Conservation (phyloP, 1,140 invertebrate species). For the Acromyrmex echinatior region DNA sequence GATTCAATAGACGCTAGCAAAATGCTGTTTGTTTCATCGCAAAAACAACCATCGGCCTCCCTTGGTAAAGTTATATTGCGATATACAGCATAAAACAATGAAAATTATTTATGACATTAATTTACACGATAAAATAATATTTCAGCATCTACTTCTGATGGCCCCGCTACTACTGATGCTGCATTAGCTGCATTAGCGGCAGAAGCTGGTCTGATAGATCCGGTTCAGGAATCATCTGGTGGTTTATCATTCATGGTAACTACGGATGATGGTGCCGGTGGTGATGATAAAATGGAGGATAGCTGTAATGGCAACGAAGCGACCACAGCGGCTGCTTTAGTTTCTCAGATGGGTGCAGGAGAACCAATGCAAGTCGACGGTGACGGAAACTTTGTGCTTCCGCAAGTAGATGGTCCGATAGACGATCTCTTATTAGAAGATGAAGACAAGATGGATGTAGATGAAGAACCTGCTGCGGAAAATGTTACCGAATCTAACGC, state of each 20-base stretch:
- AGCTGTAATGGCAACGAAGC: slow-evolving; percentile 85
- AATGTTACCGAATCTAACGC: slow-evolving; percentile 44
- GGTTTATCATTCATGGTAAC: slow-evolving; percentile 84
- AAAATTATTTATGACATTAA: neutral
- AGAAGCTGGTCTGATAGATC: slow-evolving; percentile 89
- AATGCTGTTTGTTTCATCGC: slow-evolving; percentile 86
- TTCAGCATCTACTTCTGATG: slow-evolving; percentile 87
- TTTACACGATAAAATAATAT: slow-evolving; percentile 65
- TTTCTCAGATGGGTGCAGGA: slow-evolving; percentile 78
- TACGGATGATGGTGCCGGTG: slow-evolving; percentile 78
- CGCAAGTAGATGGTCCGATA: slow-evolving; percentile 83
- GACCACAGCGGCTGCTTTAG: slow-evolving; percentile 75
- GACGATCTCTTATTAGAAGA: slow-evolving; percentile 81
- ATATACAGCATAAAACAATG: neutral
- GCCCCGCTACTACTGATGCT: slow-evolving; percentile 89
- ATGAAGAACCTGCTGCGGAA: slow-evolving; percentile 68
- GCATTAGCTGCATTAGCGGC: slow-evolving; percentile 89
- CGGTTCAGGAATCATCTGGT: slow-evolving; percentile 85
- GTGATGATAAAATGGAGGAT: slow-evolving; percentile 81
- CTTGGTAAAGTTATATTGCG: slow-evolving; percentile 71
- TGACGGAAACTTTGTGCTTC: slow-evolving; percentile 85
- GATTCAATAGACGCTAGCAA: slow-evolving; percentile 85
- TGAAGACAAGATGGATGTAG: slow-evolving; percentile 75
- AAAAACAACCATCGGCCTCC: slow-evolving; percentile 87
- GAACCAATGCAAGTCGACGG: slow-evolving; percentile 85